These are phyloP conservation scores for Paramuricea clavata DNA, from an alignment of 92 coral and sea anemone species.

Conservation along the genomic window DNA sequence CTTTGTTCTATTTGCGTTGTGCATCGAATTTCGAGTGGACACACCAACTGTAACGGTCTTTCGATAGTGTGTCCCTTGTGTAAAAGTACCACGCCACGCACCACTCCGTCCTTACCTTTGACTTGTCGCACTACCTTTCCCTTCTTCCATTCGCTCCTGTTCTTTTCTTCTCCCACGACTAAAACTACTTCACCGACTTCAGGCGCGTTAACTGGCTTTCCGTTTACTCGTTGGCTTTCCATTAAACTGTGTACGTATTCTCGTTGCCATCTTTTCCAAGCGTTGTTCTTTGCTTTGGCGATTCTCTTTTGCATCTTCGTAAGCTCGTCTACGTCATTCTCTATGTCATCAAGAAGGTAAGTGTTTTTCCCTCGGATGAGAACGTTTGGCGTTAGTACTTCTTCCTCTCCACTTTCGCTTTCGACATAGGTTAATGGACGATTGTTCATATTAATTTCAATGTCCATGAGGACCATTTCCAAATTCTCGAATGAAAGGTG, in stretches of 20 bases:
- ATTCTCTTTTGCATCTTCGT: constrained; percentile 23
- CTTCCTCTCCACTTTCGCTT: constrained; percentile 54
- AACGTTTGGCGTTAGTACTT: constrained; percentile 67
- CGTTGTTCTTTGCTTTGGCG: neutral
- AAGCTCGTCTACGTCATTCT: constrained; percentile 66
- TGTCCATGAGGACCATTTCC: constrained; percentile 56
- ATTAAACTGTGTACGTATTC: constrained; percentile 61
- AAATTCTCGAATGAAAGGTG: constrained; percentile 44
- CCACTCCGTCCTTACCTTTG: too few relatives aligned
- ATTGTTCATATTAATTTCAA: constrained; percentile 65
- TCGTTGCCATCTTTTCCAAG: constrained; percentile 15
- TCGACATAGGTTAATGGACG: constrained; percentile 72
- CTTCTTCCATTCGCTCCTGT: too few relatives aligned
- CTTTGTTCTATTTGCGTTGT: too few relatives aligned
- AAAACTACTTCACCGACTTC: constrained; percentile 38
- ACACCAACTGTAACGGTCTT: too few relatives aligned
- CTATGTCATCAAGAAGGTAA: constrained; percentile 63
- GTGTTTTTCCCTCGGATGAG: constrained; percentile 76
- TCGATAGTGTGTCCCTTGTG: too few relatives aligned
- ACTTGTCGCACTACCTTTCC: too few relatives aligned
- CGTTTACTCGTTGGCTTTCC: constrained; percentile 60
- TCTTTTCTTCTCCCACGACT: constrained; percentile 13
- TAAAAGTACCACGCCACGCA: too few relatives aligned
- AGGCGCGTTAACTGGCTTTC: constrained; percentile 20
- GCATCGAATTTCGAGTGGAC: too few relatives aligned